Evolutionary conservation across 1,140 invertebrate species (phyloP).

Genomic region (Samia ricini): DNA sequence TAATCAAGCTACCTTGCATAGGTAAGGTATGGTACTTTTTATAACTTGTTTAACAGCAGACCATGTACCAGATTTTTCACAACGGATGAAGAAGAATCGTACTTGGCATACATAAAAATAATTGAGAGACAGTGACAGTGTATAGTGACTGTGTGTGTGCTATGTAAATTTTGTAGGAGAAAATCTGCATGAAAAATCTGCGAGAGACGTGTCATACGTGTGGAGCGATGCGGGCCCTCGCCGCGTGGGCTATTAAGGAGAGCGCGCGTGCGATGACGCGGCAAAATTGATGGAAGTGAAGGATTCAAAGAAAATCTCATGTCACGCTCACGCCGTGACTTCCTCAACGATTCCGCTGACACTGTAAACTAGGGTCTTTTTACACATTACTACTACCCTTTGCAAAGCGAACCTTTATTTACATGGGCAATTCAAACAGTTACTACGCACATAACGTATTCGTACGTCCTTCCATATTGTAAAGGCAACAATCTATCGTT

Average conservation of each 20-base stretch:
- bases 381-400: conserved; percentile 6
- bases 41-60: too few species aligned
- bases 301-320: conserved; percentile 46
- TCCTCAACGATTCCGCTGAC: conserved; percentile 17
- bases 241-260: conserved; percentile 43
- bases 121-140: not conserved
- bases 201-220: conserved; percentile 43
- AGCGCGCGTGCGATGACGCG: conserved; percentile 48
- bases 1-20: too few species aligned
- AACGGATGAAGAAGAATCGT: too few species aligned
- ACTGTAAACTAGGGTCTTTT: conserved; percentile 8
- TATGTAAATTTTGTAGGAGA: conserved; percentile 45
- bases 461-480: not conserved
- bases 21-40: too few species aligned
- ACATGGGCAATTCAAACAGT: not conserved
- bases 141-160: conserved; percentile 13
- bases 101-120: too few species aligned
- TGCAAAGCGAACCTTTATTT: not conserved
- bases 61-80: too few species aligned
- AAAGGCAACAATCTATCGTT: not conserved
- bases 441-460: not conserved
- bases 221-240: conserved; percentile 27
- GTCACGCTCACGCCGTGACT: conserved; percentile 41
- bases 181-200: conserved; percentile 53
- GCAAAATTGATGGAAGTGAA: conserved; percentile 46